Percentiles rank a stretch among this genome's conserved stretches.
phyloP scores from a whole-genome alignment of 2,113 vertebrate genomes.

The Hoplias malabaricus region DNA sequence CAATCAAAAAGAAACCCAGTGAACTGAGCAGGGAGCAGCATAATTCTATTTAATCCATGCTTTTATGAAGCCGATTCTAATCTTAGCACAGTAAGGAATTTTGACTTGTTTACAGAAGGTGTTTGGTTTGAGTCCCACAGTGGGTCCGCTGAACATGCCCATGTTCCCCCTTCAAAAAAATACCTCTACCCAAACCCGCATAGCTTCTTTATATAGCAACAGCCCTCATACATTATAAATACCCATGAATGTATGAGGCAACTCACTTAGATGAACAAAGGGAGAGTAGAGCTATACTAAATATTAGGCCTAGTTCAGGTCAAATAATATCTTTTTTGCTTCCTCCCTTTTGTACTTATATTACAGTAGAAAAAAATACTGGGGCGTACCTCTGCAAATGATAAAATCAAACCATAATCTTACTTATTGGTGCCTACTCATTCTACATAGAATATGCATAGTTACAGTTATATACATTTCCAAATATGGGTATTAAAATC shows the following conservation, averaged over 20 bases:
- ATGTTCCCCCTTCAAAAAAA: conserved; percentile 14
- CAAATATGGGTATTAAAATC: too few relatives aligned
- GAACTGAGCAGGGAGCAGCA: conserved; percentile 7
- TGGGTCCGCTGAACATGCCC: conserved; percentile 54
- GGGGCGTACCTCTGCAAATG: too few relatives aligned
- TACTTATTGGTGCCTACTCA: too few relatives aligned
- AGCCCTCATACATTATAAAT: conserved; percentile 65
- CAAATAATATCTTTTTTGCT: too few relatives aligned
- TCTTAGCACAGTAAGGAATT: conserved; percentile 62
- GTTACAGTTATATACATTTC: too few relatives aligned
- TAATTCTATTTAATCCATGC: conserved; percentile 39
- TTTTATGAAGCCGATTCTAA: conserved; percentile 65
- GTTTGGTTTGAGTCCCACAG: conserved; percentile 41
- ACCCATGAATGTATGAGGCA: conserved; percentile 58
- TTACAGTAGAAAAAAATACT: too few relatives aligned
- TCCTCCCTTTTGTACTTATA: too few relatives aligned
- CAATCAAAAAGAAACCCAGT: neutral
- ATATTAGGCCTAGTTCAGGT: conserved; percentile 22
- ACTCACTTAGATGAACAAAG: conserved; percentile 58
- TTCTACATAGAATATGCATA: too few relatives aligned
- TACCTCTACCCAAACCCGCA: conserved; percentile 56
- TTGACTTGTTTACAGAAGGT: conserved; percentile 66
- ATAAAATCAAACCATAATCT: too few relatives aligned
- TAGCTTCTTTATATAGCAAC: conserved; percentile 66
- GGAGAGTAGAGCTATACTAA: too few relatives aligned